A percentile compares a stretch with the other conserved stretches of the same genome.
Conservation (phyloP, 2,888 invertebrate species). For the Coleophora deauratella region DNA sequence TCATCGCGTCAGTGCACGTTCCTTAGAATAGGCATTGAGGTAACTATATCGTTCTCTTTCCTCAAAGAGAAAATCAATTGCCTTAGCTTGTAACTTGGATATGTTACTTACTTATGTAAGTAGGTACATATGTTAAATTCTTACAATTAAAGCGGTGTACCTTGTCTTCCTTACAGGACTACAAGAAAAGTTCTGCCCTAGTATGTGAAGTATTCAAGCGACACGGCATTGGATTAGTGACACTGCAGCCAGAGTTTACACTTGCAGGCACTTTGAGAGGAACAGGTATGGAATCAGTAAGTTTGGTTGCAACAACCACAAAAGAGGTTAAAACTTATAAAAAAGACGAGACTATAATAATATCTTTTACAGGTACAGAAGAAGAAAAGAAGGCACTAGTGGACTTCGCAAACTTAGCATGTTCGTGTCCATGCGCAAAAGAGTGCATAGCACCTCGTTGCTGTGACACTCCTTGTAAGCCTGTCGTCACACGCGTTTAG, state of each 20-base stretch:
- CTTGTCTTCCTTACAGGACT: slow-evolving; percentile 36
- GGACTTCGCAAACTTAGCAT: slow-evolving; percentile 52
- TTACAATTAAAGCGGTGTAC: no score
- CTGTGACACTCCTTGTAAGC: slow-evolving; percentile 42
- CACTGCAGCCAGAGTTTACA: slow-evolving; percentile 89
- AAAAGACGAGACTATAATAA: no score
- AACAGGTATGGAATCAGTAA: slow-evolving; percentile 37
- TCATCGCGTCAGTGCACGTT: no score
- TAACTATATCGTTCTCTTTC: no score
- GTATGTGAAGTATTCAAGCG: slow-evolving; percentile 84
- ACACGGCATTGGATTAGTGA: slow-evolving; percentile 87
- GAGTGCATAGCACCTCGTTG: slow-evolving; percentile 61
- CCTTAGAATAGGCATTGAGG: no score
- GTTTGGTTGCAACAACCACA: no score
- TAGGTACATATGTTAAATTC: no score
- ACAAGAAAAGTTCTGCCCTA: slow-evolving; percentile 58
- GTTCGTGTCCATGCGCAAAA: slow-evolving; percentile 58
- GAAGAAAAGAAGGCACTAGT: slow-evolving; percentile 55
- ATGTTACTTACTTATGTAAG: no score
- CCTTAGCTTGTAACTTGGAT: no score
- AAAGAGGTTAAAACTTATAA: no score
- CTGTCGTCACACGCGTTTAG: slow-evolving; percentile 50
- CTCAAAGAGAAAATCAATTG: no score
- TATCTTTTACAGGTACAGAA: slow-evolving; percentile 37
- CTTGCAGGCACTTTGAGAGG: slow-evolving; percentile 25